phyloP scores from a whole-genome alignment of 2,888 invertebrate genomes.

The Phania funesta region DNA sequence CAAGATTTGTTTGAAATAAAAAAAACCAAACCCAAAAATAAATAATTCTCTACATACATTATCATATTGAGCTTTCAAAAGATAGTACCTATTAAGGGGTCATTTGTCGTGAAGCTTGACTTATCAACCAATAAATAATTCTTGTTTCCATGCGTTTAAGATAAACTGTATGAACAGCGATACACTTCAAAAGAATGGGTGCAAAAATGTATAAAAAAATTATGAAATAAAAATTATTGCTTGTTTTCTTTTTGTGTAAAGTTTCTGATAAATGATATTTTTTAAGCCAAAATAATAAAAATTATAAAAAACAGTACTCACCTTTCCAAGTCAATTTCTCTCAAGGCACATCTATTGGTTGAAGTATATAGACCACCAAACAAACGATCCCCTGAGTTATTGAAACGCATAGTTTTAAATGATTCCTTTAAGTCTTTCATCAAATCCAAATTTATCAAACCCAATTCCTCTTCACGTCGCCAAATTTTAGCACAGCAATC shows the following conservation, averaged over 20 bases:
- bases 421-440: constrained; percentile 71
- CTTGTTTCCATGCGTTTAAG: no score
- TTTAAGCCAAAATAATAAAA: neutral
- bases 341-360: constrained; percentile 71
- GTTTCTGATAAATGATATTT: neutral
- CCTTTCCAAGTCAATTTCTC: constrained; percentile 78
- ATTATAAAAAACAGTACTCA: constrained; percentile 62
- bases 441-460: constrained; percentile 74
- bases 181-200: no score
- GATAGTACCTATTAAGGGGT: no score
- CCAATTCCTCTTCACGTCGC: constrained; percentile 76
- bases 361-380: constrained; percentile 77
- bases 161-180: no score
- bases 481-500: constrained; percentile 75
- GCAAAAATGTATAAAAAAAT: no score
- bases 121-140: no score
- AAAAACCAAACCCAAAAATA: no score
- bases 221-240: no score
- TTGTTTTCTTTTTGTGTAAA: neutral
- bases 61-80: no score
- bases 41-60: no score
- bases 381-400: constrained; percentile 71
- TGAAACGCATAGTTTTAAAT: constrained; percentile 75
- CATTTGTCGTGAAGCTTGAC: no score
- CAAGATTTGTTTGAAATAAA: no score